Evolutionary conservation across 2,113 vertebrate species (phyloP).

Genomic region (Xyrauchen texanus): DNA sequence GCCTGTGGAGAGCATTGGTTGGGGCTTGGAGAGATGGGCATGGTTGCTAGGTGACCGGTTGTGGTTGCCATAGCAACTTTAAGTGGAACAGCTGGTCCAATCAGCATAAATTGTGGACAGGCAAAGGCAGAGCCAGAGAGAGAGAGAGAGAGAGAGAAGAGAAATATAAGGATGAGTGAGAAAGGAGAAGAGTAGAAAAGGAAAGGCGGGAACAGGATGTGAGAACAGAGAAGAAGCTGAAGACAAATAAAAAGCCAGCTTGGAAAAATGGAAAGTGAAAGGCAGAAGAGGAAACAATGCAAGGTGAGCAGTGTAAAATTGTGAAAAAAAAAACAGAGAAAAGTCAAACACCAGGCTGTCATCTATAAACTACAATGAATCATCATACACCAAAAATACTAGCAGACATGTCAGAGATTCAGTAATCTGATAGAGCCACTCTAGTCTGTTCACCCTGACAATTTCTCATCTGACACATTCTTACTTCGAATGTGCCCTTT

Average conservation of each 20-base stretch:
- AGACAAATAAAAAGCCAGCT: slow-evolving; percentile 40
- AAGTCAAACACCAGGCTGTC: background rate
- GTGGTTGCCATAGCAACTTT: slow-evolving; percentile 97
- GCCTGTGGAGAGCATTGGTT: slow-evolving; percentile 81
- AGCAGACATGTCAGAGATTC: background rate
- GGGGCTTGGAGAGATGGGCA: slow-evolving; percentile 76
- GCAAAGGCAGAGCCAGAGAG: slow-evolving; percentile 80
- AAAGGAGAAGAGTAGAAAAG: slow-evolving; percentile 32
- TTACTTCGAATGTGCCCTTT: too few species aligned
- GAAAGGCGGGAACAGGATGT: slow-evolving; percentile 20
- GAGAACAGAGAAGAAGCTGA: slow-evolving; percentile 25
- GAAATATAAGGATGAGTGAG: too few species aligned
- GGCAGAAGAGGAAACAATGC: slow-evolving; percentile 11
- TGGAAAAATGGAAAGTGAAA: slow-evolving; percentile 5
- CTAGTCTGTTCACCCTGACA: too few species aligned
- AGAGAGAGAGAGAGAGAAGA: slow-evolving; percentile 55
- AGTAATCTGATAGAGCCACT: background rate
- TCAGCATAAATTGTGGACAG: slow-evolving; percentile 85
- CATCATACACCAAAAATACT: too few species aligned
- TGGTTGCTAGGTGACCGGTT: slow-evolving; percentile 93
- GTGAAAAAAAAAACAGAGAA: slow-evolving; percentile 25
- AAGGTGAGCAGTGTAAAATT: slow-evolving; percentile 33
- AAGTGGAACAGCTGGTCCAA: slow-evolving; percentile 94
- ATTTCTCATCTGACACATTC: too few species aligned
- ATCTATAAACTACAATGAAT: background rate